phyloP scores from a whole-genome alignment of 1,140 invertebrate genomes.

The Episyrphus balteatus region DNA sequence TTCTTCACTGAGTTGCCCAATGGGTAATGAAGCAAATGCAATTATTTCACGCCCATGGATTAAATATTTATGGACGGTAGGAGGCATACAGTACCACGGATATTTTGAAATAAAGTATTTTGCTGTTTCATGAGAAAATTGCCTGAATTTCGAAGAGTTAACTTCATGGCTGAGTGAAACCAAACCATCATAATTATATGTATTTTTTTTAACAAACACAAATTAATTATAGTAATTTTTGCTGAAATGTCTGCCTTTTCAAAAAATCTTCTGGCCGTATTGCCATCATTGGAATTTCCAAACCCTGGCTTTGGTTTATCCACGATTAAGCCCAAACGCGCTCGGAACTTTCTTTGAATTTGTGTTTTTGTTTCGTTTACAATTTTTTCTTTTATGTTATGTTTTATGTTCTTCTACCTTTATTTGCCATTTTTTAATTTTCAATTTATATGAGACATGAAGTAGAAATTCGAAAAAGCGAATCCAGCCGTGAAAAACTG shows the following conservation, averaged over 20 bases:
- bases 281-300: conserved; percentile 18
- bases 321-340: conserved; percentile 16
- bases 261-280: conserved; percentile 23
- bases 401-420: conserved; percentile 11
- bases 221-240: neutral
- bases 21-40: conserved; percentile 17
- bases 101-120: conserved; percentile 19
- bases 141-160: conserved; percentile 7
- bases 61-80: conserved; percentile 28
- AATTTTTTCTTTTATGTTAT: too few species aligned
- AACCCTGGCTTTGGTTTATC: conserved; percentile 20
- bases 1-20: conserved; percentile 30
- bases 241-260: conserved; percentile 11
- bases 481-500: conserved; percentile 30
- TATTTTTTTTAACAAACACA: neutral
- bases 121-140: conserved; percentile 16
- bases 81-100: conserved; percentile 25
- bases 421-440: conserved; percentile 11
- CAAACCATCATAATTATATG: neutral
- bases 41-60: conserved; percentile 26
- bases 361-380: conserved; percentile 6
- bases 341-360: conserved; percentile 12
- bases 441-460: conserved; percentile 25
- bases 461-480: conserved; percentile 27
- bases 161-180: conserved; percentile 1